A percentile compares a stretch with the other conserved stretches of the same genome.
Evolutionary conservation across 2,797 vertebrate genomes (phyloP).

Genomic region (Phoeniculus purpureus): DNA sequence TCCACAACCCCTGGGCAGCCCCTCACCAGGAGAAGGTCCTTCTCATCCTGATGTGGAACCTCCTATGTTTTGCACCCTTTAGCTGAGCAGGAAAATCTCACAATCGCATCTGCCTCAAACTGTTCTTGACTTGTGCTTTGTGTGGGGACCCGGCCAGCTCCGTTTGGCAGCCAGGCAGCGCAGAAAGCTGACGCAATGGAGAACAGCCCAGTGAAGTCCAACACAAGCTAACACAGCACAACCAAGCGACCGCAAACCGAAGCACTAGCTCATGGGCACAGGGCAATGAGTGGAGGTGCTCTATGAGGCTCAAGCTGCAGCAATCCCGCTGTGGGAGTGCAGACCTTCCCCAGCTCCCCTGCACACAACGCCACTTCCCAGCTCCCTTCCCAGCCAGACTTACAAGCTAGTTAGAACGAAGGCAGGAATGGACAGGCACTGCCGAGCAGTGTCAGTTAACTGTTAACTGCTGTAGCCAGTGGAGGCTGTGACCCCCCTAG

Average conservation of each 20-base stretch:
- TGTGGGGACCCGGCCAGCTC: neutral
- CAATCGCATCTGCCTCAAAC: neutral
- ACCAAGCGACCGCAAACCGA: neutral
- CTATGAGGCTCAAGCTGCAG: neutral
- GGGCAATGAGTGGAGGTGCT: neutral
- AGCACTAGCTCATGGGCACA: neutral
- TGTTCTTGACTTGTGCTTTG: neutral
- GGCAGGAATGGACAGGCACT: neutral
- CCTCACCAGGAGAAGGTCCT: too few species aligned
- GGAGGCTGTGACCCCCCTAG: neutral
- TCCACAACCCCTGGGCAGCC: too few species aligned
- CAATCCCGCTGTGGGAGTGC: neutral
- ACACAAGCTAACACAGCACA: neutral
- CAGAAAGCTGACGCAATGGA: neutral
- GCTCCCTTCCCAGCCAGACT: neutral
- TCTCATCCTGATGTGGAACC: too few species aligned
- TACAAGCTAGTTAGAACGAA: neutral
- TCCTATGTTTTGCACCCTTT: neutral
- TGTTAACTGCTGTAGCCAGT: neutral
- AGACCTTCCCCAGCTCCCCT: neutral
- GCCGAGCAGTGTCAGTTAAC: conserved; percentile 1
- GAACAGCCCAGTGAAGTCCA: neutral
- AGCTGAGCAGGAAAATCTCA: neutral
- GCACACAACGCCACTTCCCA: neutral
- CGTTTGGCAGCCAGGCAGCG: neutral